phyloP scores from a whole-genome alignment of 2,797 vertebrate genomes.

The Sphenopsis melanotis region DNA sequence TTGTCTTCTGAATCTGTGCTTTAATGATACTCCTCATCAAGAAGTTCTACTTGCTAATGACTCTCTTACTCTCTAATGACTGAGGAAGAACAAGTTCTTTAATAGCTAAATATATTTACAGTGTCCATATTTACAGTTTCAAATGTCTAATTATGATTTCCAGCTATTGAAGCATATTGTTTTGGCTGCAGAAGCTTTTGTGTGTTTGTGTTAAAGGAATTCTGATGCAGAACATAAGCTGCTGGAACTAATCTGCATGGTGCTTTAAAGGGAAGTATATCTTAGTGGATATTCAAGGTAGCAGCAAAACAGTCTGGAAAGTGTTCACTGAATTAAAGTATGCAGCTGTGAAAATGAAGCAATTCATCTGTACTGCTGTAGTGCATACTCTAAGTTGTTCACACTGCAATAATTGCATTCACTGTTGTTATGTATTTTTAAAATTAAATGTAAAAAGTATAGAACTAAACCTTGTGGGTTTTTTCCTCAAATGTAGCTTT shows the following conservation, averaged over 20 bases:
- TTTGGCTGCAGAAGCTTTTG: constrained; percentile 4
- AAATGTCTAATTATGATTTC: neutral
- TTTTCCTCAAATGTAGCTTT: neutral
- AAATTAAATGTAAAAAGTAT: neutral
- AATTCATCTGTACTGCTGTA: neutral
- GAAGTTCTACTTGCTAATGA: neutral
- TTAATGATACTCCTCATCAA: neutral
- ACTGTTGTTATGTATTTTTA: neutral
- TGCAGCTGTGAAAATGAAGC: neutral
- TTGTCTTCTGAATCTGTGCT: neutral
- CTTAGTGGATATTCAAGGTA: neutral
- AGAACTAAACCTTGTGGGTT: neutral
- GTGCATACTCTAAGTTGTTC: neutral
- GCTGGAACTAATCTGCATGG: neutral
- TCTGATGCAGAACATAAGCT: neutral
- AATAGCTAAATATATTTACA: neutral
- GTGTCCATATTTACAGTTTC: neutral
- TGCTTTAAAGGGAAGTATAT: neutral
- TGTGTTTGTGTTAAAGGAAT: neutral
- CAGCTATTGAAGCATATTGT: neutral
- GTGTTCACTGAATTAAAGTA: neutral
- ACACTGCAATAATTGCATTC: neutral
- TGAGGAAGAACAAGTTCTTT: neutral
- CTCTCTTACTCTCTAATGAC: neutral
- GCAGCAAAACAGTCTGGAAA: neutral